These are phyloP conservation scores for Sebastes itinus DNA, from an alignment of 2,797 vertebrate species.

Conservation along the genomic window DNA sequence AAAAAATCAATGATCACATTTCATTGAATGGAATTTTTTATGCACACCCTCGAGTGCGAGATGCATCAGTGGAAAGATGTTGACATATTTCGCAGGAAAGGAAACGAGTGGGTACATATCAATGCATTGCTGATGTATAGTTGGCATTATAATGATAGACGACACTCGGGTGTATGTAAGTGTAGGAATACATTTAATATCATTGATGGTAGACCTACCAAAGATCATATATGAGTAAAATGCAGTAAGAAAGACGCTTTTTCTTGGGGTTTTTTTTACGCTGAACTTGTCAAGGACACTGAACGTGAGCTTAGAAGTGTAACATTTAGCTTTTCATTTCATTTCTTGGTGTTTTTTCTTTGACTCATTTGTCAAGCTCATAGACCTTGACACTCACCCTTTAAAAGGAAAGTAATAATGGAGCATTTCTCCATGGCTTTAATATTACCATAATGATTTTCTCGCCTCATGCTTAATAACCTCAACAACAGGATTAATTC, in stretches of 20 bases:
- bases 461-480: slow-evolving; percentile 34
- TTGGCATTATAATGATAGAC: not conserved
- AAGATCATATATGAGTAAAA: not conserved
- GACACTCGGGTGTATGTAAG: not conserved
- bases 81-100: slow-evolving; percentile 25
- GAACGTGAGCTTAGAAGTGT: slow-evolving; percentile 13
- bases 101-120: not conserved
- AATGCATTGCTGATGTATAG: slow-evolving; percentile 16
- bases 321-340: slow-evolving; percentile 31
- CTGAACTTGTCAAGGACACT: not conserved
- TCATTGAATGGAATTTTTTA: slow-evolving; percentile 51
- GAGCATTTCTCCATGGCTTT: slow-evolving; percentile 30
- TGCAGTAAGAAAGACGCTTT: slow-evolving; percentile 2
- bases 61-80: slow-evolving; percentile 36
- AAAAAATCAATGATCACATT: slow-evolving; percentile 61
- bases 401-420: slow-evolving; percentile 42
- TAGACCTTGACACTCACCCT: slow-evolving; percentile 1
- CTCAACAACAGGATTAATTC: slow-evolving; percentile 42
- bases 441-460: slow-evolving; percentile 32
- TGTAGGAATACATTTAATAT: not conserved
- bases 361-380: slow-evolving; percentile 27
- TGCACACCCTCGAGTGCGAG: slow-evolving; percentile 29
- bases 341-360: slow-evolving; percentile 9
- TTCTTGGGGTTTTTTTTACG: not conserved
- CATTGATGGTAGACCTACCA: not conserved